A percentile compares a stretch with the other conserved stretches of the same genome.
These are phyloP conservation scores for Drosophila cardini DNA, from an alignment of 1,140 invertebrate species.

Conservation along the genomic window DNA sequence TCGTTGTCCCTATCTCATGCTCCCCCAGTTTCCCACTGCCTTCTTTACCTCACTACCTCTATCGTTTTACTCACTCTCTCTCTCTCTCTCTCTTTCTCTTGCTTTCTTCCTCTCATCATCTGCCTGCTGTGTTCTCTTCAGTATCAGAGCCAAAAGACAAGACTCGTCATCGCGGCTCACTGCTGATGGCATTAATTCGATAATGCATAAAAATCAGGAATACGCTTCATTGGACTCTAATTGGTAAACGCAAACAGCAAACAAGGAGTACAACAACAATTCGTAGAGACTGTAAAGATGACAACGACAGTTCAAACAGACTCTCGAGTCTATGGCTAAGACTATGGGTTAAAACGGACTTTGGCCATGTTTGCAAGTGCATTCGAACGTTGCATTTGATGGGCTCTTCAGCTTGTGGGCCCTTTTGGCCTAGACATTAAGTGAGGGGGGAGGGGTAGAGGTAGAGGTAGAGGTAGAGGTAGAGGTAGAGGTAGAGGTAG, in stretches of 20 bases:
- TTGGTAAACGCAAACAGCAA: constrained; percentile 71
- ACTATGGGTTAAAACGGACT: background rate
- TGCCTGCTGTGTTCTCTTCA: background rate
- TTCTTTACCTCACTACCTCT: background rate
- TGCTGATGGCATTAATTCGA: constrained; percentile 76
- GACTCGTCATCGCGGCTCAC: constrained; percentile 44
- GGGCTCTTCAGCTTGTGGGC: constrained; percentile 24
- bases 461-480: constrained; percentile 8
- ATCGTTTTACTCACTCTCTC: background rate
- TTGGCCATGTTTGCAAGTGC: constrained; percentile 31
- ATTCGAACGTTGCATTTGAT: constrained; percentile 41
- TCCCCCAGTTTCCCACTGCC: constrained; percentile 1
- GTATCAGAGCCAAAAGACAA: constrained; percentile 26
- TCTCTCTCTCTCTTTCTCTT: constrained; percentile 1
- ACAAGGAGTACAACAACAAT: constrained; percentile 27
- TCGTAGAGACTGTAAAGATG: constrained; percentile 35
- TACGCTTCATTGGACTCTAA: constrained; percentile 82
- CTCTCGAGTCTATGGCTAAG: constrained; percentile 25
- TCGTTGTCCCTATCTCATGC: background rate
- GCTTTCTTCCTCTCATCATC: background rate
- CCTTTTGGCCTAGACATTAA: constrained; percentile 33
- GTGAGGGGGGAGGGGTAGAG: constrained; percentile 12
- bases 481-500: background rate
- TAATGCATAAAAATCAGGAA: constrained; percentile 82
- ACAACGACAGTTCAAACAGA: constrained; percentile 42